phyloP scores from a whole-genome alignment of 1,140 invertebrate species.

The Euwallacea similis region DNA sequence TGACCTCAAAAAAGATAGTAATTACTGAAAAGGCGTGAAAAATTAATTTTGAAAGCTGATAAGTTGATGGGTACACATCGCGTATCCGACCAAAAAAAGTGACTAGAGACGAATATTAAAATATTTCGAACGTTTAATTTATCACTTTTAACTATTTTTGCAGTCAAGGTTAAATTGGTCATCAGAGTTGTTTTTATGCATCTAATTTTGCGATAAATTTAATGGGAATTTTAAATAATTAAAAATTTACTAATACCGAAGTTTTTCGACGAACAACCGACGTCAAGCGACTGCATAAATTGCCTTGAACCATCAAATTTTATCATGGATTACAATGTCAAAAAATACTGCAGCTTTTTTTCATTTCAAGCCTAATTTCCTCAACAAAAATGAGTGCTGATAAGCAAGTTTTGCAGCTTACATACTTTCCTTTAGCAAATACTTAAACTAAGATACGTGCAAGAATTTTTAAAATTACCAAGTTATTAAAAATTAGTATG shows the following conservation, averaged over 20 bases:
- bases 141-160: conserved; percentile 23
- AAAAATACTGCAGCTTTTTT: neutral
- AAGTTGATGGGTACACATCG: neutral
- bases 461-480: conserved; percentile 13
- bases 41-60: conserved; percentile 6
- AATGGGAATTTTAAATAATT: conserved; percentile 27
- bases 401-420: conserved; percentile 3
- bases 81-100: conserved; percentile 1
- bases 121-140: conserved; percentile 15
- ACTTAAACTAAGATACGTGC: conserved; percentile 9
- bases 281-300: neutral
- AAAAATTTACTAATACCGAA: neutral
- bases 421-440: conserved; percentile 5
- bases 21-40: neutral
- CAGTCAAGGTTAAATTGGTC: conserved; percentile 29
- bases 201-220: conserved; percentile 33
- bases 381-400: conserved; percentile 12
- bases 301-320: neutral
- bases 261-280: too few relatives aligned
- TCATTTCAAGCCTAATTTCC: neutral
- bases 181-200: conserved; percentile 27
- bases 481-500: conserved; percentile 33
- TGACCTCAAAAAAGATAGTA: neutral
- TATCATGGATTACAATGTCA: too few relatives aligned
- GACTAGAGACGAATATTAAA: conserved; percentile 9